Evolutionary conservation across 2,113 vertebrate species (phyloP).

Genomic region (Dicrurus megarhynchus): DNA sequence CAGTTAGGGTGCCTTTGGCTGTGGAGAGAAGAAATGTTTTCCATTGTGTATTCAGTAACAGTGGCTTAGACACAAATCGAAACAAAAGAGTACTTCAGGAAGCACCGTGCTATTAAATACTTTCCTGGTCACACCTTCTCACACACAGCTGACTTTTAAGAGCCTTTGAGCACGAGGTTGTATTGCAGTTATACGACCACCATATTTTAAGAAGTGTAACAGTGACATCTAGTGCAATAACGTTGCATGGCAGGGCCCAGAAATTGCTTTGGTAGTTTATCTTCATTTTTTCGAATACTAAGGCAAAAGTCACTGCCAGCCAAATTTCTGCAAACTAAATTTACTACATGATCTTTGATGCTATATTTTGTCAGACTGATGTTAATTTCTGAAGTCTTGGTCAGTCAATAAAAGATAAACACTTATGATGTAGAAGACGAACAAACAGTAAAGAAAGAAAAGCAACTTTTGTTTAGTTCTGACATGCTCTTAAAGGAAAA

Average conservation of each 20-base stretch:
- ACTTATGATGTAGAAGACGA: not conserved
- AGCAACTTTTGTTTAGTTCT: not conserved
- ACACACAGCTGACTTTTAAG: not conserved
- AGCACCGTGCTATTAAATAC: not conserved
- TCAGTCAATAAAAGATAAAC: not conserved
- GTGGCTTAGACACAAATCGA: not conserved
- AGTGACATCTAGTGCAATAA: slow-evolving; percentile 58
- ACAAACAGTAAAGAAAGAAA: not conserved
- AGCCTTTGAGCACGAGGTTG: not conserved
- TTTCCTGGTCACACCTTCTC: not conserved
- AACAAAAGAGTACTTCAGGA: not conserved
- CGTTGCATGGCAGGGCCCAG: not conserved
- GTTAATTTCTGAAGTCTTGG: not conserved
- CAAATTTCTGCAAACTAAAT: not conserved
- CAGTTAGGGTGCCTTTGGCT: not conserved
- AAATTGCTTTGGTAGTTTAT: not conserved
- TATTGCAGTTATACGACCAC: accelerated
- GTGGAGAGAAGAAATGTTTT: not conserved
- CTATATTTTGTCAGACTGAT: not conserved
- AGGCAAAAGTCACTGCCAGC: not conserved
- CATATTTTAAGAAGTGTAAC: slow-evolving; percentile 1
- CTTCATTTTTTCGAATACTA: not conserved
- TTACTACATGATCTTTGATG: not conserved
- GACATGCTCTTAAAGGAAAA: not conserved
- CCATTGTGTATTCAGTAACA: not conserved